phyloP scores from a whole-genome alignment of 30 jellyfish, hydroid and myxozoan genomes.

The Phacellophora camtschatica region DNA sequence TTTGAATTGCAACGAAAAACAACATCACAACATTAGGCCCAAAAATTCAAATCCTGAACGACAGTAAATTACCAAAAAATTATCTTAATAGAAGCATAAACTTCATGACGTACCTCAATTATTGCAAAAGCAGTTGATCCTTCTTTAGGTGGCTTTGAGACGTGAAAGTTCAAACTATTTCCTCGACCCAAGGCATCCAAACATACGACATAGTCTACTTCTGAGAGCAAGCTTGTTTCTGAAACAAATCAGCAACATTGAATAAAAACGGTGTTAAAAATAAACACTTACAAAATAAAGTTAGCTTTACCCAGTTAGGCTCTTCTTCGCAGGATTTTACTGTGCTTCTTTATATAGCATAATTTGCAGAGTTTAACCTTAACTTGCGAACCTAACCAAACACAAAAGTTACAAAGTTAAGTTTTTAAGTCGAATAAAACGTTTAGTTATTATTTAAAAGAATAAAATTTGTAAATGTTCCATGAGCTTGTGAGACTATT shows the following conservation, averaged over 20 bases:
- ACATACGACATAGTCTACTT: constrained; percentile 88
- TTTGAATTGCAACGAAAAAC: too few species aligned
- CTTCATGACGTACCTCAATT: constrained; percentile 30
- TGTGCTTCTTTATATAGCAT: too few species aligned
- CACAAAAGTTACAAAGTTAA: neutral
- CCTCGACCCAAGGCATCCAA: constrained; percentile 88
- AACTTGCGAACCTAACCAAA: neutral
- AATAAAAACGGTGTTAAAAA: too few species aligned
- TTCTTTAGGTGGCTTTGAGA: constrained; percentile 94
- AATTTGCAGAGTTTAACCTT: too few species aligned
- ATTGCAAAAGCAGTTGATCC: constrained; percentile 70
- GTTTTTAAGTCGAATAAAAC: neutral
- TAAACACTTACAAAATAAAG: too few species aligned
- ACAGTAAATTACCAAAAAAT: neutral
- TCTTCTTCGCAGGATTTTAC: too few species aligned
- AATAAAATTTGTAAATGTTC: too few species aligned
- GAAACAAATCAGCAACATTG: too few species aligned
- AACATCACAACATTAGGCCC: too few species aligned
- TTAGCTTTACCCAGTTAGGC: too few species aligned
- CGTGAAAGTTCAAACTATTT: constrained; percentile 72
- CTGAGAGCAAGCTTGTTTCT: constrained; percentile 89
- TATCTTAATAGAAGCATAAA: neutral
- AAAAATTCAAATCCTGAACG: neutral
- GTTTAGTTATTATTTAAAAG: too few species aligned
- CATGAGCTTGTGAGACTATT: too few species aligned